Conservation (phyloP, 2,797 vertebrate species). For the Bovichtus diacanthus region DNA sequence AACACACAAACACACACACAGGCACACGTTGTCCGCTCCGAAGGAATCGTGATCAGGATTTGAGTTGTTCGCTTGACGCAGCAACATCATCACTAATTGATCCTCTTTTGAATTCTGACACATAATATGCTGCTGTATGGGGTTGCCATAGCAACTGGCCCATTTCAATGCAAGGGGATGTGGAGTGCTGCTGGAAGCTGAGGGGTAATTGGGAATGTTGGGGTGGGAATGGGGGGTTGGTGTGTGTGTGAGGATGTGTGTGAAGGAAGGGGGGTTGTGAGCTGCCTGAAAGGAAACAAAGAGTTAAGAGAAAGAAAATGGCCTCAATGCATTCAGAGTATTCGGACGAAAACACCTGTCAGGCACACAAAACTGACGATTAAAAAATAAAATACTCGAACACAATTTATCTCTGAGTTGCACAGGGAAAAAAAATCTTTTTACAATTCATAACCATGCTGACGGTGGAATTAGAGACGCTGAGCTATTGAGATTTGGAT, state of each 20-base stretch:
- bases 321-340: background rate
- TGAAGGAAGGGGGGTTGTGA: background rate
- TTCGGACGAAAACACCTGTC: background rate
- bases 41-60: conserved; percentile 45
- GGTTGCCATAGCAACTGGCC: conserved; percentile 78
- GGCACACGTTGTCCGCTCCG: background rate
- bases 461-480: background rate
- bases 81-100: conserved; percentile 79
- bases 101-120: conserved; percentile 68
- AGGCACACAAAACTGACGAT: background rate
- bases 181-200: conserved; percentile 57
- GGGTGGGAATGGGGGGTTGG: conserved; percentile 18
- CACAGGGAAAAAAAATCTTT: conserved; percentile 8
- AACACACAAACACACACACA: background rate
- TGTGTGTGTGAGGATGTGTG: background rate
- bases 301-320: conserved; percentile 26
- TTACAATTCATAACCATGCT: background rate
- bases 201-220: conserved; percentile 58
- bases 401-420: background rate
- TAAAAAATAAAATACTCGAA: background rate
- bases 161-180: conserved; percentile 63
- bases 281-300: conserved; percentile 15
- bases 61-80: conserved; percentile 48
- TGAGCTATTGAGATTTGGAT: conserved; percentile 34
- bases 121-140: conserved; percentile 69